phyloP scores from a whole-genome alignment of 2,888 invertebrate species.

The Pammene fasciana region DNA sequence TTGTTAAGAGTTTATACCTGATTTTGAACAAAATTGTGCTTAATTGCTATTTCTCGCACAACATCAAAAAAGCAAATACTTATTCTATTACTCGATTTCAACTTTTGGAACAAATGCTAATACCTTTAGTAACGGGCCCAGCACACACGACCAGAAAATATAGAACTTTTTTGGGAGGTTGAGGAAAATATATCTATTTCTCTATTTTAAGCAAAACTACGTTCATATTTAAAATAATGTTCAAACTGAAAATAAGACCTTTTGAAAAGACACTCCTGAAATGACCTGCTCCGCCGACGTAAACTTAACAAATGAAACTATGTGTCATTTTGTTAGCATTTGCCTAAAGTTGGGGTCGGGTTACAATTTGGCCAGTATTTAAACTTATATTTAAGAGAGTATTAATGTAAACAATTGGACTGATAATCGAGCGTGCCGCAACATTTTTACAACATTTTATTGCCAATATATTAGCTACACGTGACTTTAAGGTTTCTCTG shows the following conservation, averaged over 20 bases:
- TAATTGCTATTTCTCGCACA: conserved; percentile 20
- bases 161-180: too few relatives aligned
- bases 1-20: background rate
- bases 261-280: too few relatives aligned
- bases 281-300: too few relatives aligned
- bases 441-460: background rate
- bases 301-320: too few relatives aligned
- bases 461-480: background rate
- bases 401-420: conserved; percentile 35
- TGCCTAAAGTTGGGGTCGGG: conserved; percentile 10
- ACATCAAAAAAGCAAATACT: conserved; percentile 3
- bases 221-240: too few relatives aligned
- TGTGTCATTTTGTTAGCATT: background rate
- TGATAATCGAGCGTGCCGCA: conserved; percentile 29
- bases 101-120: background rate
- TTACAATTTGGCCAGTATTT: conserved; percentile 18
- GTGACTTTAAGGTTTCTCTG: background rate
- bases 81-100: conserved; percentile 10
- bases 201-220: too few relatives aligned
- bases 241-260: too few relatives aligned
- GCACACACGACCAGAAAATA: too few relatives aligned
- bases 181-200: too few relatives aligned
- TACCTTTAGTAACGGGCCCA: too few relatives aligned
- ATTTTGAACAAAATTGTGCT: background rate
- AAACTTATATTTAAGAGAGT: conserved; percentile 25